Percentiles rank a stretch among this genome's conserved stretches.
Conservation (phyloP, 2,888 invertebrate species). For the Mylabris sibirica region DNA sequence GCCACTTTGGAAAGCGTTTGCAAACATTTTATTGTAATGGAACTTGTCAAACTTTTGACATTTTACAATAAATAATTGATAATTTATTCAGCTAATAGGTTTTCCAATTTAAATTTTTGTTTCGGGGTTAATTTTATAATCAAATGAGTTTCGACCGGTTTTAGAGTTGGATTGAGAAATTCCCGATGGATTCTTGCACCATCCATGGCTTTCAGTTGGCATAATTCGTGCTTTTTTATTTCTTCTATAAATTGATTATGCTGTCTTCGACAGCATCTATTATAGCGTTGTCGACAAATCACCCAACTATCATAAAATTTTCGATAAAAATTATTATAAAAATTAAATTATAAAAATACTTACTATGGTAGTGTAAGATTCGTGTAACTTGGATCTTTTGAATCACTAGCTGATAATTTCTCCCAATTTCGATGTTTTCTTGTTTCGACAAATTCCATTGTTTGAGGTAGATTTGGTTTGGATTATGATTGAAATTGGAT, state of each 20-base stretch:
- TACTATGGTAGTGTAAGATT: conserved; percentile 69
- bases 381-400: conserved; percentile 67
- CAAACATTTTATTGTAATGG: conserved; percentile 64
- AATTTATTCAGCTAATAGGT: conserved; percentile 42
- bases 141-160: conserved; percentile 50
- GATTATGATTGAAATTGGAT: conserved; percentile 15
- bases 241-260: conserved; percentile 69
- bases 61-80: neutral
- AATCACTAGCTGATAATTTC: conserved; percentile 1
- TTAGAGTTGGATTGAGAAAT: conserved; percentile 68
- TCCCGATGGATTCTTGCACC: conserved; percentile 71
- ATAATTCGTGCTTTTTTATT: conserved; percentile 67
- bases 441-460: neutral
- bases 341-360: conserved; percentile 59
- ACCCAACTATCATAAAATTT: conserved; percentile 63
- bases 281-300: conserved; percentile 71
- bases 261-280: conserved; percentile 63
- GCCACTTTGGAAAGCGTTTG: conserved; percentile 73
- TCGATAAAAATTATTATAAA: neutral
- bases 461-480: neutral
- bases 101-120: conserved; percentile 52
- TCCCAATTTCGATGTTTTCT: conserved; percentile 5
- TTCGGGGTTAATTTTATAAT: conserved; percentile 50
- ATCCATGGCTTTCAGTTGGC: conserved; percentile 70
- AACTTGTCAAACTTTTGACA: neutral